Percentiles rank a stretch among this genome's conserved stretches.
Conservation (phyloP, 2,113 vertebrate genomes). For the Ramphastos sulfuratus region DNA sequence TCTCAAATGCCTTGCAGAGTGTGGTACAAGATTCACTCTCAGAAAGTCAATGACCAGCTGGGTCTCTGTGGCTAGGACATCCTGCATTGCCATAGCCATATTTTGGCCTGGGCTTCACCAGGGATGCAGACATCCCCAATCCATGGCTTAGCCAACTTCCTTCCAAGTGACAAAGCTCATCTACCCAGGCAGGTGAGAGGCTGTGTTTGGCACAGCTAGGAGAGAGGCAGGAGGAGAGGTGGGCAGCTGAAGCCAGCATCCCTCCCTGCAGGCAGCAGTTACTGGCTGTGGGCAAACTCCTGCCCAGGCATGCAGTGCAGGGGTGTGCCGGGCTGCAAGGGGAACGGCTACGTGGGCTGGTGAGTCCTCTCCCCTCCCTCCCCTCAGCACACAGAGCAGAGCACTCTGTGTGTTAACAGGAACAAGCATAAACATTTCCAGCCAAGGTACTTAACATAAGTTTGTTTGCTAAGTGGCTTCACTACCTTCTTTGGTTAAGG, state of each 20-base stretch:
- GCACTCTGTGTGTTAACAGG: not conserved
- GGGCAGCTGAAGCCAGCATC: not conserved
- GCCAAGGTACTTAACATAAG: slow-evolving; percentile 7
- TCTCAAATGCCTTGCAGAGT: not conserved
- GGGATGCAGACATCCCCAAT: fast-evolving
- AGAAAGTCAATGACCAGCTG: not conserved
- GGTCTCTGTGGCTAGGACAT: not conserved
- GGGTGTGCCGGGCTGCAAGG: fast-evolving
- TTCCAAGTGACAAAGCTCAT: not conserved
- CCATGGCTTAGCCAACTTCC: not conserved
- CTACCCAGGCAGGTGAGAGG: not conserved
- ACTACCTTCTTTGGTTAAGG: slow-evolving; percentile 32
- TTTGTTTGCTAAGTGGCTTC: slow-evolving; percentile 39
- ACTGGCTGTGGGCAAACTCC: not conserved
- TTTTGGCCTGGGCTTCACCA: not conserved
- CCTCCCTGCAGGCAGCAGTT: not conserved
- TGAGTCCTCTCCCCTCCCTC: not conserved
- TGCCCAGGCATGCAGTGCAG: fast-evolving
- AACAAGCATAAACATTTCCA: slow-evolving; percentile 26
- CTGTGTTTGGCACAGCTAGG: not conserved
- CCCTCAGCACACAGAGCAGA: fast-evolving
- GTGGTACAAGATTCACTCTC: not conserved
- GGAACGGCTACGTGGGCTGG: fast-evolving
- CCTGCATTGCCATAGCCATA: not conserved
- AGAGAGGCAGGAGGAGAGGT: not conserved